Conservation (phyloP, 92 coral and sea anemone species). For the Palythoa heliodiscus region DNA sequence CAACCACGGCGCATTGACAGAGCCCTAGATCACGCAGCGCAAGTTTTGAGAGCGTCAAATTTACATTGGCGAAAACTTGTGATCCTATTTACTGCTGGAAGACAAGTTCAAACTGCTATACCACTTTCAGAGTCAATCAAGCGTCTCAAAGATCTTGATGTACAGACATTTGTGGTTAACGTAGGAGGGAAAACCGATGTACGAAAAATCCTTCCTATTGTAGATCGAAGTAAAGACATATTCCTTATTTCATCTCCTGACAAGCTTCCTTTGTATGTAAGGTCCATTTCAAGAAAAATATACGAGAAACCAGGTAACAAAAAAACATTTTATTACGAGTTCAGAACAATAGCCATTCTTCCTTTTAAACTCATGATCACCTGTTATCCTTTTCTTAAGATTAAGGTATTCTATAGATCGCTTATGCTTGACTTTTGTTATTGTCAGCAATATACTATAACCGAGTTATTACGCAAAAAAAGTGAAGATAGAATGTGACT, state of each 20-base stretch:
- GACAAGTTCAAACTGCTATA: conserved; percentile 53
- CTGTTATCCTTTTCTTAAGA: too few relatives aligned
- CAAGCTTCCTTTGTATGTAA: conserved; percentile 35
- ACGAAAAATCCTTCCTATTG: conserved; percentile 58
- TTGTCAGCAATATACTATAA: too few relatives aligned
- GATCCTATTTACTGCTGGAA: conserved; percentile 68
- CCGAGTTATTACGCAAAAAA: too few relatives aligned
- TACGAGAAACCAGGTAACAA: conserved; percentile 62
- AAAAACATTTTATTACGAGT: too few relatives aligned
- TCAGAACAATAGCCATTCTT: too few relatives aligned
- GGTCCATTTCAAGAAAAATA: conserved; percentile 53
- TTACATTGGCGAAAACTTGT: conserved; percentile 51
- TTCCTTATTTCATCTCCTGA: conserved; percentile 49
- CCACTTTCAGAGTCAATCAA: conserved; percentile 57
- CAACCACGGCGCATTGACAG: conserved; percentile 67
- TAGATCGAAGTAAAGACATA: conserved; percentile 54
- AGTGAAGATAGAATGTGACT: too few relatives aligned
- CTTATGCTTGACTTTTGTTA: too few relatives aligned
- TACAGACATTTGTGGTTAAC: conserved; percentile 61
- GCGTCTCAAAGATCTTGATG: conserved; percentile 68
- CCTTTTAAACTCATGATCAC: too few relatives aligned
- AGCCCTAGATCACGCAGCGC: conserved; percentile 58
- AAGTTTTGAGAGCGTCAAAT: conserved; percentile 52
- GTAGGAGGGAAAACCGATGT: conserved; percentile 60
- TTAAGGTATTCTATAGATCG: too few relatives aligned